These are phyloP conservation scores for Palythoa grandis DNA, from an alignment of 92 coral and sea anemone genomes.

Conservation along the genomic window DNA sequence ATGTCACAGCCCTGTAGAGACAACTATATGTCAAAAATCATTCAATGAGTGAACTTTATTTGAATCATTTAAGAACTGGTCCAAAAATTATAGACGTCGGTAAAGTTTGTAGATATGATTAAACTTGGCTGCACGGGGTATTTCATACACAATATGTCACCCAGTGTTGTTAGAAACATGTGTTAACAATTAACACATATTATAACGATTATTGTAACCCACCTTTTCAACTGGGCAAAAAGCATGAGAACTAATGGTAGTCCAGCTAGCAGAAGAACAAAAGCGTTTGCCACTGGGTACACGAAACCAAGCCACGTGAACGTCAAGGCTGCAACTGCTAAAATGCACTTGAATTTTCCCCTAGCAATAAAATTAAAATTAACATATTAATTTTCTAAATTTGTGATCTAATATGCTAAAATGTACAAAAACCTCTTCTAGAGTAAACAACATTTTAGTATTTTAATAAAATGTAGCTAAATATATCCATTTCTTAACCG, in stretches of 20 bases:
- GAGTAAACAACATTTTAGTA: too few relatives aligned
- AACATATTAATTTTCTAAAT: too few relatives aligned
- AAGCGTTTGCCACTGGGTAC: conserved; percentile 94
- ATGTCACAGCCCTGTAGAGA: too few relatives aligned
- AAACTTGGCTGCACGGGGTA: background rate
- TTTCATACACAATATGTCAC: background rate
- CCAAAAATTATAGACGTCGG: too few relatives aligned
- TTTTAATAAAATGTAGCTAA: too few relatives aligned
- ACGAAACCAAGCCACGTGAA: conserved; percentile 83
- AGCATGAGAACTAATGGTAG: conserved; percentile 74
- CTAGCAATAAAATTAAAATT: conserved; percentile 27
- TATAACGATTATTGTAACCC: background rate
- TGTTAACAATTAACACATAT: background rate
- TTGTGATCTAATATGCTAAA: too few relatives aligned
- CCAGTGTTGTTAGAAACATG: background rate
- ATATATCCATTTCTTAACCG: too few relatives aligned
- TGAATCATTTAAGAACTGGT: too few relatives aligned
- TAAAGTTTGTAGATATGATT: background rate
- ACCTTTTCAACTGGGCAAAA: conserved; percentile 82
- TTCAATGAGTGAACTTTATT: too few relatives aligned
- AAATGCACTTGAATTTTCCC: conserved; percentile 63
- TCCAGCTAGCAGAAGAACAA: conserved; percentile 77
- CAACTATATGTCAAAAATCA: too few relatives aligned
- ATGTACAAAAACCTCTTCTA: too few relatives aligned
- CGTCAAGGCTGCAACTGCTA: conserved; percentile 62